Evolutionary conservation across 2,888 invertebrate species (phyloP).

Genomic region (Asteroscopus sphinx): DNA sequence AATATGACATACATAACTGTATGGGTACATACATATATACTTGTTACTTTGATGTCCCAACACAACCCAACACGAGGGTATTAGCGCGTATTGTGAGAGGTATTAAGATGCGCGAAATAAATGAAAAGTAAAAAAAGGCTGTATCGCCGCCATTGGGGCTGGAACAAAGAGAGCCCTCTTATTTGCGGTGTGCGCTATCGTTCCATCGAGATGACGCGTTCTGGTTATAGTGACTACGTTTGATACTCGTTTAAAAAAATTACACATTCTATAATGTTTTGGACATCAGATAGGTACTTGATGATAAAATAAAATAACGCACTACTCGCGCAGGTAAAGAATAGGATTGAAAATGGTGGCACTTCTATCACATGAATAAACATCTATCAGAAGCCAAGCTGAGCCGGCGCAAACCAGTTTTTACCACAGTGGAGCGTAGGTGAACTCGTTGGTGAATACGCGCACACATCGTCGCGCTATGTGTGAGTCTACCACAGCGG

Average conservation of each 20-base stretch:
- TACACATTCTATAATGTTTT: too few species aligned
- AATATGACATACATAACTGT: conserved; percentile 10
- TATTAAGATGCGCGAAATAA: conserved; percentile 80
- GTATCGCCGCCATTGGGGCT: conserved; percentile 74
- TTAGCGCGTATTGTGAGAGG: conserved; percentile 74
- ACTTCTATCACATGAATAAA: too few species aligned
- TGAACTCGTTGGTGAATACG: too few species aligned
- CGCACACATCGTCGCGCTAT: too few species aligned
- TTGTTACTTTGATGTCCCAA: conserved; percentile 39
- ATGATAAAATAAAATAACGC: too few species aligned
- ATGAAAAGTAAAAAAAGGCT: conserved; percentile 72
- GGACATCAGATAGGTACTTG: too few species aligned
- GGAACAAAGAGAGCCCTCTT: conserved; percentile 78
- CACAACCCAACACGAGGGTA: conserved; percentile 57
- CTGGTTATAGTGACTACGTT: conserved; percentile 49
- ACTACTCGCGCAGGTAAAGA: too few species aligned
- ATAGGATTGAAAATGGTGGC: too few species aligned
- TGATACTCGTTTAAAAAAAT: conserved; percentile 20
- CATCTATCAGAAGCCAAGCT: too few species aligned
- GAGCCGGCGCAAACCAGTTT: too few species aligned
- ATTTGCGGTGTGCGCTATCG: conserved; percentile 85
- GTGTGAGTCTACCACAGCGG: too few species aligned
- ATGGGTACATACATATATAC: not conserved
- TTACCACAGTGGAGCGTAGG: too few species aligned
- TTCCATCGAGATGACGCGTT: conserved; percentile 65